phyloP scores from a whole-genome alignment of 2,113 vertebrate genomes.

The Mormyrus iriodes region DNA sequence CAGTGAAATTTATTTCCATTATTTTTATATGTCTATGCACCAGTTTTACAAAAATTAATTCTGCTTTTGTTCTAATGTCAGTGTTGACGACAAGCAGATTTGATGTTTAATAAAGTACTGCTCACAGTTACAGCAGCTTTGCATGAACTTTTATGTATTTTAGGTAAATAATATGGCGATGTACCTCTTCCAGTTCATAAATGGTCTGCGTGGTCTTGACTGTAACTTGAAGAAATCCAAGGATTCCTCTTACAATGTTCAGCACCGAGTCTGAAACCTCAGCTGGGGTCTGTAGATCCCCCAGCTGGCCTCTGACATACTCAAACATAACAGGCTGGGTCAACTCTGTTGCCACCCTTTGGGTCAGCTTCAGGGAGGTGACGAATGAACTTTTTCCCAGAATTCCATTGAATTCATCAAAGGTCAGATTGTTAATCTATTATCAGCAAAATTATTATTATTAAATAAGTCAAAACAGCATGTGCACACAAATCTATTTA shows the following conservation, averaged over 20 bases:
- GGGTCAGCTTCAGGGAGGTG: slow-evolving; percentile 41
- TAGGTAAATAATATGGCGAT: neutral
- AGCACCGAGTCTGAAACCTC: slow-evolving; percentile 52
- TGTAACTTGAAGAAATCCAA: slow-evolving; percentile 59
- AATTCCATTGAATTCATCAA: slow-evolving; percentile 61
- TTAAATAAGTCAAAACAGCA: neutral
- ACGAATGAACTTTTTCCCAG: slow-evolving; percentile 40
- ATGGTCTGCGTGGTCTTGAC: slow-evolving; percentile 59
- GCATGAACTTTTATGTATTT: neutral
- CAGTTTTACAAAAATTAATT: no score
- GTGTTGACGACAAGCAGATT: neutral
- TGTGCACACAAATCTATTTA: neutral
- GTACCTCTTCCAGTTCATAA: slow-evolving; percentile 62
- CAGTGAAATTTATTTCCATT: neutral
- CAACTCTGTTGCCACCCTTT: slow-evolving; percentile 46
- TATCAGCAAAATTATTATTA: neutral
- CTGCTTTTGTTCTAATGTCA: no score
- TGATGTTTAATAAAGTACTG: neutral
- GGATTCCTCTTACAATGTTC: slow-evolving; percentile 65
- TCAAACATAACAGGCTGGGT: slow-evolving; percentile 56
- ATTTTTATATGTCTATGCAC: neutral
- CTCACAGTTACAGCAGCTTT: neutral
- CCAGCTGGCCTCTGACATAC: slow-evolving; percentile 48
- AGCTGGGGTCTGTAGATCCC: slow-evolving; percentile 43
- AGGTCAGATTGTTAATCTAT: slow-evolving; percentile 53